A percentile compares a stretch with the other conserved stretches of the same genome.
These are phyloP conservation scores for Clostera curtula DNA, from an alignment of 2,888 invertebrate species.

Conservation along the genomic window DNA sequence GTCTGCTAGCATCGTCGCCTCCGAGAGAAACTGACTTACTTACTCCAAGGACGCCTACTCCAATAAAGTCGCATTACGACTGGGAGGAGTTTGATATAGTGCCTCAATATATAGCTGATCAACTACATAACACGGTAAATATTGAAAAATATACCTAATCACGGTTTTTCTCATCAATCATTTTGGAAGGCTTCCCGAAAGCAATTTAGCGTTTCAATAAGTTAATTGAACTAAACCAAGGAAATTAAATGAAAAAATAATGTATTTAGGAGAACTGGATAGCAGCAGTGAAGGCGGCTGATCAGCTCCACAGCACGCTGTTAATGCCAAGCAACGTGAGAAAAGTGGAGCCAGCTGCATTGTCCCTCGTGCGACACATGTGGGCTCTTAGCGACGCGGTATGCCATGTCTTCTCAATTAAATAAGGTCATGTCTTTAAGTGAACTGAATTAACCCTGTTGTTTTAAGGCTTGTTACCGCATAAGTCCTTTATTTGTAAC, in stretches of 20 bases:
- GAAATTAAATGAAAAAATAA: no score
- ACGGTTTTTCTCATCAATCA: no score
- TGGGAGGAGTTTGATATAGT: conserved; percentile 80
- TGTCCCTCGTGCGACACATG: conserved; percentile 64
- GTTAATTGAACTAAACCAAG: no score
- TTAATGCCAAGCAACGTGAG: conserved; percentile 45
- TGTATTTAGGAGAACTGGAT: conserved; percentile 64
- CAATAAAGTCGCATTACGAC: conserved; percentile 47
- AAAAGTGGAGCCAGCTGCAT: conserved; percentile 52
- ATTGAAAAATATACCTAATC: no score
- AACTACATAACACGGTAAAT: conserved; percentile 82
- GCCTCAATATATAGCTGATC: conserved; percentile 75
- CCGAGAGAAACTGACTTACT: conserved; percentile 38
- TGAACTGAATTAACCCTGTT: no score
- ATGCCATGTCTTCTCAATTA: conserved; percentile 9
- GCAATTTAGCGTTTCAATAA: no score
- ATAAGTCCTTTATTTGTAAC: no score
- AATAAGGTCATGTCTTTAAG: background rate
- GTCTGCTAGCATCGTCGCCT: conserved; percentile 50
- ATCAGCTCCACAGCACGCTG: conserved; percentile 60
- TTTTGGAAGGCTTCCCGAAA: no score
- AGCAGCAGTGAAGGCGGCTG: conserved; percentile 61
- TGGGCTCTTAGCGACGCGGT: conserved; percentile 66
- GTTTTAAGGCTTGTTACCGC: no score
- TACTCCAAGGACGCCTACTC: conserved; percentile 45